Conservation (phyloP, 1,140 invertebrate species). For the Mycetomoellerius zeteki region DNA sequence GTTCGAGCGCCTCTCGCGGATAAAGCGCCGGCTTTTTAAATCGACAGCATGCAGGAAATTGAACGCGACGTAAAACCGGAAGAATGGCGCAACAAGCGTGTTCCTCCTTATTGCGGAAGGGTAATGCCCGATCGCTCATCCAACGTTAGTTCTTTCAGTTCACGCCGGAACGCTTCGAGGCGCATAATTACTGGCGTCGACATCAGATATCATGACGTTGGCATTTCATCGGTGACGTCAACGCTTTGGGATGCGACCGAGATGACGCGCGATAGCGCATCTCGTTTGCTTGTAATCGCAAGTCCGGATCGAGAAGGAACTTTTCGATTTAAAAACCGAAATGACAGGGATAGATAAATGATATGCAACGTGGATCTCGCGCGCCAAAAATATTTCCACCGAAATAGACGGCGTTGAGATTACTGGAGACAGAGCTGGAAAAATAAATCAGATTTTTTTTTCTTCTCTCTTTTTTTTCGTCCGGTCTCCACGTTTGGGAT, state of each 20-base stretch:
- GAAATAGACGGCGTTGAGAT: slow-evolving; percentile 22
- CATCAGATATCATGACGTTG: slow-evolving; percentile 39
- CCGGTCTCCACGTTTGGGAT: background rate
- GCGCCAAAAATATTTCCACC: slow-evolving; percentile 13
- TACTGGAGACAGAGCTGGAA: slow-evolving; percentile 8
- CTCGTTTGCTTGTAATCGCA: background rate
- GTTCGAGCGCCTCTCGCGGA: background rate
- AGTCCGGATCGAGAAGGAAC: background rate
- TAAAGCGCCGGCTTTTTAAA: slow-evolving; percentile 53
- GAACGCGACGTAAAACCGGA: slow-evolving; percentile 58
- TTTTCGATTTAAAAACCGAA: background rate
- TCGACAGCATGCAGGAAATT: slow-evolving; percentile 64
- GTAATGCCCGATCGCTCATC: slow-evolving; percentile 60
- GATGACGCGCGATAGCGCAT: background rate
- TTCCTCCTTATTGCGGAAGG: slow-evolving; percentile 58
- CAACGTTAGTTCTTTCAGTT: slow-evolving; percentile 58
- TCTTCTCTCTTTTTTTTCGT: background rate
- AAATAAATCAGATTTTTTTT: slow-evolving; percentile 20
- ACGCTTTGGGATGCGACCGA: background rate
- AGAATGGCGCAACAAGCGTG: slow-evolving; percentile 65
- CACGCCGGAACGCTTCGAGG: slow-evolving; percentile 15
- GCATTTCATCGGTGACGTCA: slow-evolving; percentile 35
- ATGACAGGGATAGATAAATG: background rate
- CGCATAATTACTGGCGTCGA: slow-evolving; percentile 44
- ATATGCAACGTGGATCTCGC: background rate